Conservation (phyloP, 2,888 invertebrate species). For the Acronicta psi region DNA sequence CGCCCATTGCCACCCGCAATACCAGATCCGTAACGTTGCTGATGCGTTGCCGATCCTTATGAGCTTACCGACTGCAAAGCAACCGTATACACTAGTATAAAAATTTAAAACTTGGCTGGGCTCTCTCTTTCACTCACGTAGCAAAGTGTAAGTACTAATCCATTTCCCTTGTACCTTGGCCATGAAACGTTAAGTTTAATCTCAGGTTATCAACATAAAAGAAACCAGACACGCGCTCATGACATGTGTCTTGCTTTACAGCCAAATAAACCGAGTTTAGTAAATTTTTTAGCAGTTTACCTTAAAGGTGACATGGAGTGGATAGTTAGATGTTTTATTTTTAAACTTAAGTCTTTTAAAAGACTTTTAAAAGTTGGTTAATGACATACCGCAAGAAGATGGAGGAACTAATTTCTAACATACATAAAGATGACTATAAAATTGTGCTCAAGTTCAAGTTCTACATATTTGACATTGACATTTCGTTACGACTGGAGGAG, state of each 20-base stretch:
- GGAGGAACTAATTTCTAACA: background rate
- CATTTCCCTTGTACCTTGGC: conserved; percentile 3
- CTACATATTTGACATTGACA: too few relatives aligned
- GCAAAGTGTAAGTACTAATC: conserved; percentile 1
- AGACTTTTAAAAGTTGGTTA: background rate
- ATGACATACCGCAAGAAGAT: background rate
- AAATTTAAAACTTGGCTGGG: too few relatives aligned
- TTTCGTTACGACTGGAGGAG: too few relatives aligned
- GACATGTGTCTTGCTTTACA: background rate
- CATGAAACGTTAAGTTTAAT: conserved; percentile 17
- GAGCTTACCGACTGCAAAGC: too few relatives aligned
- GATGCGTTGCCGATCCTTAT: too few relatives aligned
- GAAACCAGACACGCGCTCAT: background rate
- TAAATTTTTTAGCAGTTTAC: background rate
- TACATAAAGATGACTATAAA: too few relatives aligned
- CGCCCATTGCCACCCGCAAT: too few relatives aligned
- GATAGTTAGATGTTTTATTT: background rate
- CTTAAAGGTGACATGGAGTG: background rate
- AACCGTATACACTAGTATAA: too few relatives aligned
- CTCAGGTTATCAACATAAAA: conserved; percentile 21
- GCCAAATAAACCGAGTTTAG: background rate
- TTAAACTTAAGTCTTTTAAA: background rate
- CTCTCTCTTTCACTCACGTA: too few relatives aligned
- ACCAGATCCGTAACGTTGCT: too few relatives aligned
- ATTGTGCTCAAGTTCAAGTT: too few relatives aligned